Conservation (phyloP, 2,797 vertebrate genomes). For the Rhinella marina region DNA sequence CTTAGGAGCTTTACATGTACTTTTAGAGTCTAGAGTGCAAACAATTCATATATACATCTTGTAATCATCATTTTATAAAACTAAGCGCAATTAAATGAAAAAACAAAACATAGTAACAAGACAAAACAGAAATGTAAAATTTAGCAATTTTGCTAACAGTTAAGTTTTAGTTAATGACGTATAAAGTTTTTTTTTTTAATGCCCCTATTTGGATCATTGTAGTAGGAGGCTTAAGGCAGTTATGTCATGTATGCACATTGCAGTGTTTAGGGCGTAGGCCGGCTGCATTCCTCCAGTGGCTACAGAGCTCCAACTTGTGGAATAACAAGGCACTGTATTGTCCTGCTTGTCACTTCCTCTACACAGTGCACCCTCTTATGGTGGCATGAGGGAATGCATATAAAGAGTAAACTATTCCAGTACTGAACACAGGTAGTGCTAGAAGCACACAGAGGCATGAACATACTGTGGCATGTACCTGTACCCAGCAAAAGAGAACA, state of each 20-base stretch:
- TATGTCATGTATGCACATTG: neutral
- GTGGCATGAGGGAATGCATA: neutral
- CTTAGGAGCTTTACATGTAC: neutral
- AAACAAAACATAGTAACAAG: too few species aligned
- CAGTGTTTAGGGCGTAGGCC: slow-evolving; percentile 47
- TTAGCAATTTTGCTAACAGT: neutral
- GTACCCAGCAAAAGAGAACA: neutral
- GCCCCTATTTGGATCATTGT: neutral
- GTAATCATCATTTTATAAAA: neutral
- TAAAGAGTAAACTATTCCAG: neutral
- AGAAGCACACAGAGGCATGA: neutral
- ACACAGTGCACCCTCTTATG: slow-evolving; percentile 35
- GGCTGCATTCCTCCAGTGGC: slow-evolving; percentile 41
- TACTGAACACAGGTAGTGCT: neutral
- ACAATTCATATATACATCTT: neutral
- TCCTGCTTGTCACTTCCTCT: neutral
- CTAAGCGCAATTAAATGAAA: neutral
- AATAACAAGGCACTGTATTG: neutral
- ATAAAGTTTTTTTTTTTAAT: neutral
- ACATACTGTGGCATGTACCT: neutral
- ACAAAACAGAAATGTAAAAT: neutral
- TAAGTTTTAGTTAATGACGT: neutral
- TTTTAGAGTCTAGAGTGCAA: neutral
- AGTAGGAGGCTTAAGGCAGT: neutral
- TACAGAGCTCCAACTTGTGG: slow-evolving; percentile 42